Evolutionary conservation across 1,140 invertebrate genomes (phyloP).

Genomic region (Orchesella cincta): DNA sequence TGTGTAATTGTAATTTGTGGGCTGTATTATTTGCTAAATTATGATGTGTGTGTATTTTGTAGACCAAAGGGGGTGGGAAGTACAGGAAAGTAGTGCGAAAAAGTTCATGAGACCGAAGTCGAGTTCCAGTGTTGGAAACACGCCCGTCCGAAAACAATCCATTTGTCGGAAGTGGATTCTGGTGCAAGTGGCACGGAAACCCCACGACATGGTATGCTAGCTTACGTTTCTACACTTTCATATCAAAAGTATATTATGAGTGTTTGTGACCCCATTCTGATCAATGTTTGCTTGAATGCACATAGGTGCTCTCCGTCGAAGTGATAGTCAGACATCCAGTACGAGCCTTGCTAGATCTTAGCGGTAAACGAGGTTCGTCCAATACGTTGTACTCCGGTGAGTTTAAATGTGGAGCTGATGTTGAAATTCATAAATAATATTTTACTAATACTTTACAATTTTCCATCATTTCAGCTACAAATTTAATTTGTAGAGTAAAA

Average conservation of each 20-base stretch:
- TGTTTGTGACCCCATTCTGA: background rate
- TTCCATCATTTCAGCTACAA: background rate
- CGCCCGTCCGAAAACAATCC: conserved; percentile 83
- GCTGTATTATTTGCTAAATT: background rate
- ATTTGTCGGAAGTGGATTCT: conserved; percentile 67
- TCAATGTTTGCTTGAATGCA: conserved; percentile 15
- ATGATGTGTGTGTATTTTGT: background rate
- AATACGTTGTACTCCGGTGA: conserved; percentile 47
- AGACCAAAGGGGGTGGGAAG: conserved; percentile 46
- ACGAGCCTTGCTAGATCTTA: conserved; percentile 45
- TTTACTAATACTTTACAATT: background rate
- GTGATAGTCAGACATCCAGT: conserved; percentile 50
- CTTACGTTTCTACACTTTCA: background rate
- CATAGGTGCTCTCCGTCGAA: conserved; percentile 46
- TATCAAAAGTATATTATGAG: background rate
- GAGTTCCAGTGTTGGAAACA: conserved; percentile 50
- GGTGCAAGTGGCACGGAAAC: conserved; percentile 60
- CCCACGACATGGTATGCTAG: conserved; percentile 30
- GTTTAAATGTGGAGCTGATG: background rate
- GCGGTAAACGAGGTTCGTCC: conserved; percentile 47
- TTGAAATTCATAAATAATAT: background rate
- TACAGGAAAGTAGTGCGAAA: conserved; percentile 50
- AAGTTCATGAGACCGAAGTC: conserved; percentile 48
- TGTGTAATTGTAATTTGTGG: background rate
- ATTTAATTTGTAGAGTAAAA: background rate